Evolutionary conservation across 2,797 vertebrate genomes (phyloP).

Genomic region (Tangara arthus): DNA sequence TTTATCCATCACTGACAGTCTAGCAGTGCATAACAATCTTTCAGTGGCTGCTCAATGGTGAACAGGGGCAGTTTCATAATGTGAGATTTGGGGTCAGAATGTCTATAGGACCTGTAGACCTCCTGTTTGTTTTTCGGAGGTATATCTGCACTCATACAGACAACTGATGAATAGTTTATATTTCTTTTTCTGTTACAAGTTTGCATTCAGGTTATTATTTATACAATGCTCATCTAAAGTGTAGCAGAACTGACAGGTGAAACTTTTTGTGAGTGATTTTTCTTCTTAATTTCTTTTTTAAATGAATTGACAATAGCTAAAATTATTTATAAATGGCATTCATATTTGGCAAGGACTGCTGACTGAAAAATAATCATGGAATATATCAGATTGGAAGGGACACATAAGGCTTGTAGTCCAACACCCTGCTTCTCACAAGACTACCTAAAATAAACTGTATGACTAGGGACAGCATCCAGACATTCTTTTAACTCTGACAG

Average conservation of each 20-base stretch:
- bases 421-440: not conserved
- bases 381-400: not conserved
- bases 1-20: constrained; percentile 25
- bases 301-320: not conserved
- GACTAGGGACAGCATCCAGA: not conserved
- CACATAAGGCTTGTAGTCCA: not conserved
- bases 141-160: not conserved
- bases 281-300: not conserved
- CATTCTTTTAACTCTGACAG: not conserved
- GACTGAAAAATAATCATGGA: not conserved
- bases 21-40: not conserved
- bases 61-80: not conserved
- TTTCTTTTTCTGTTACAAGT: not conserved
- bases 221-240: not conserved
- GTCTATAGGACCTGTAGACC: not conserved
- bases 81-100: not conserved
- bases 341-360: not conserved
- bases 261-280: not conserved
- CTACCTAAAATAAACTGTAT: not conserved
- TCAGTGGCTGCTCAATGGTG: not conserved
- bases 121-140: not conserved
- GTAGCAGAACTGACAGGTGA: not conserved
- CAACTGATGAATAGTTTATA: not conserved
- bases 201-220: not conserved
- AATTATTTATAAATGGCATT: not conserved